Evolutionary conservation across 2,888 invertebrate species (phyloP), one percentile per base, ranked within the genome.

Genomic region (Lutraria lutraria): DNA sequence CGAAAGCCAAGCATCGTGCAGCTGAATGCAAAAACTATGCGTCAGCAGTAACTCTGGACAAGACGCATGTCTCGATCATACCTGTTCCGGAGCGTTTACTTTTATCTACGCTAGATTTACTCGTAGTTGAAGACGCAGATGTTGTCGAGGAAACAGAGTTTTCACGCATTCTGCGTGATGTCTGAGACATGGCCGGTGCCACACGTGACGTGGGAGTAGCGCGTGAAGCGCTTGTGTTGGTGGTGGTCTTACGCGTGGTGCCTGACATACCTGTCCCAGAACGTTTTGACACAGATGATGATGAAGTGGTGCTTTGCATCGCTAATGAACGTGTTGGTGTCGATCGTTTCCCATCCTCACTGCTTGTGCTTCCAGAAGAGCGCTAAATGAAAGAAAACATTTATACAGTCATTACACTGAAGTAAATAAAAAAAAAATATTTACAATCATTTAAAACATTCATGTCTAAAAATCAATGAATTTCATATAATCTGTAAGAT

Each of bases 331-430:
- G 83, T 0, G 93, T 90, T 10, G 93, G 90, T 25, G 92, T 90
- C 16, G 92, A 86, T 53, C 91, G 83, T 79, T 93, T 93, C 31
- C 91, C 87, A 81, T 93, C 93, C 53, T 93, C 93, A 76, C 90
- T 90, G 31, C 92, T 92, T 8, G 92, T 92, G 52, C 93, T 92
- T 25, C 92, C 92, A 8, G 92, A 91, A 34, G 92, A 92, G 19
- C 93, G 88, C 93, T 93, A 86, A 16, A 68, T 12, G 12, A 68
- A 25, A 68, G 10, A 68, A 68, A n/a, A 56, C 0, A 43, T 43
- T 4, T 43, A 8, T 8, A 43, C 43, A 43, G 43, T 43, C 8
- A 4, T 43, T 8, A 43, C 43, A 43, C 43, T 43, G 43, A 43
- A 8, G 2, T 43, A 8, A 43, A 43, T 43, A 43, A n/a, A 68